Evolutionary conservation across 1,140 invertebrate genomes (phyloP).

Genomic region (Harlomillsia oculata): DNA sequence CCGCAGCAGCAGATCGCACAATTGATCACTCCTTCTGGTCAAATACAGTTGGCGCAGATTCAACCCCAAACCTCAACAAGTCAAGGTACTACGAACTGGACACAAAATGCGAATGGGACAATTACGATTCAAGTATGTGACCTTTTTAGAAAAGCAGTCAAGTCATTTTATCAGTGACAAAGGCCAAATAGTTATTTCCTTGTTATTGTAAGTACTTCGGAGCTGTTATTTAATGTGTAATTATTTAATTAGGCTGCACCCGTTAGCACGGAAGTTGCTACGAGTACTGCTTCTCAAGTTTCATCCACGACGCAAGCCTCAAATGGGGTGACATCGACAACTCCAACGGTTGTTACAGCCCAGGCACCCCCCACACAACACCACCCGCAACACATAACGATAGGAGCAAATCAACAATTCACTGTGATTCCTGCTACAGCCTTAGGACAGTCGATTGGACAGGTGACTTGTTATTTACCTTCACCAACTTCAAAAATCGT

Average conservation of each 20-base stretch:
- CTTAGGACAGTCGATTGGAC: conserved; percentile 37
- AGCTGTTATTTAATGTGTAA: too few species aligned
- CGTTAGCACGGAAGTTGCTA: conserved; percentile 18
- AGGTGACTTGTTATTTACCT: conserved; percentile 21
- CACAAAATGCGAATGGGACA: conserved; percentile 34
- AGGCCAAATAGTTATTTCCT: too few species aligned
- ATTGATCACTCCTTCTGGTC: conserved; percentile 73
- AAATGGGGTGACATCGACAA: conserved; percentile 36
- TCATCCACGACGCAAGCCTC: conserved; percentile 36
- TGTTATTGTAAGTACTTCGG: too few species aligned
- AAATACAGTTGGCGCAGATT: conserved; percentile 58
- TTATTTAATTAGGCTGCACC: conserved; percentile 14
- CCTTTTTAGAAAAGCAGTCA: too few species aligned
- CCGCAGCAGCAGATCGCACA: conserved; percentile 63
- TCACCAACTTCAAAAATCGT: too few species aligned
- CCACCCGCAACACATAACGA: conserved; percentile 40
- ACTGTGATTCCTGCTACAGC: conserved; percentile 59
- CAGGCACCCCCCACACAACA: conserved; percentile 33
- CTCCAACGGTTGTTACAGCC: conserved; percentile 32
- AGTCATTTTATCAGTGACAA: not conserved
- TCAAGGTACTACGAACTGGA: conserved; percentile 30
- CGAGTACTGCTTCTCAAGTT: conserved; percentile 31
- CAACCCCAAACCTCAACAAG: conserved; percentile 36
- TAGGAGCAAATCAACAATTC: conserved; percentile 49
- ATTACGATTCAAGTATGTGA: conserved; percentile 35